A percentile compares a stretch with the other conserved stretches of the same genome.
Evolutionary conservation across 2,888 invertebrate genomes (phyloP).

Genomic region (Osedax fenrisi): DNA sequence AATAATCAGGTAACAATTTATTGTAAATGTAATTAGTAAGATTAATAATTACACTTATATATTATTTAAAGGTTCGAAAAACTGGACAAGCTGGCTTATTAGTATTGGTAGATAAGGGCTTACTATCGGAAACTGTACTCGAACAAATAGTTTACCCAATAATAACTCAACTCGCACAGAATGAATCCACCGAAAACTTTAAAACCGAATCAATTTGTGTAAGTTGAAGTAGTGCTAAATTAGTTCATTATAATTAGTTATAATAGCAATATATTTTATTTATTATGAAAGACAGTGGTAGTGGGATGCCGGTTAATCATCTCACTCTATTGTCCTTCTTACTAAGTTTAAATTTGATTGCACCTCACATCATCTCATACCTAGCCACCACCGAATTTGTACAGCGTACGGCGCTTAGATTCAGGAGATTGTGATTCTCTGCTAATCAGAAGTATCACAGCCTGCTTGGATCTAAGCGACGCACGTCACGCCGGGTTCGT

Average conservation of each 20-base stretch:
- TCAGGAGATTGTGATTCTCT: constrained; percentile 27
- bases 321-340: constrained; percentile 97
- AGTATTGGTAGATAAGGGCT: constrained; percentile 58
- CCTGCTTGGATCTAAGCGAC: constrained; percentile 31
- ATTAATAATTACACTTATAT: not conserved
- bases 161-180: not conserved
- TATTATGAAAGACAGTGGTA: constrained; percentile 87
- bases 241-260: not conserved
- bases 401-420: constrained; percentile 7
- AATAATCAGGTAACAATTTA: not conserved
- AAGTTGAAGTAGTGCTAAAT: not conserved
- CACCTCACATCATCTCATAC: no score
- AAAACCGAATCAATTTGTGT: not conserved
- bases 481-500: not conserved
- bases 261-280: no score
- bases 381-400: no score
- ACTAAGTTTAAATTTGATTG: not conserved
- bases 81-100: constrained; percentile 59
- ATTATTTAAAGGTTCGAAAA: constrained; percentile 56
- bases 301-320: constrained; percentile 70
- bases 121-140: constrained; percentile 41
- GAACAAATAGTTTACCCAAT: not conserved
- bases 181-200: not conserved
- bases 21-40: not conserved
- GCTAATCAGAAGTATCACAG: constrained; percentile 32